phyloP scores from a whole-genome alignment of 2,797 vertebrate genomes.

The Pseudomugil tenellus region DNA sequence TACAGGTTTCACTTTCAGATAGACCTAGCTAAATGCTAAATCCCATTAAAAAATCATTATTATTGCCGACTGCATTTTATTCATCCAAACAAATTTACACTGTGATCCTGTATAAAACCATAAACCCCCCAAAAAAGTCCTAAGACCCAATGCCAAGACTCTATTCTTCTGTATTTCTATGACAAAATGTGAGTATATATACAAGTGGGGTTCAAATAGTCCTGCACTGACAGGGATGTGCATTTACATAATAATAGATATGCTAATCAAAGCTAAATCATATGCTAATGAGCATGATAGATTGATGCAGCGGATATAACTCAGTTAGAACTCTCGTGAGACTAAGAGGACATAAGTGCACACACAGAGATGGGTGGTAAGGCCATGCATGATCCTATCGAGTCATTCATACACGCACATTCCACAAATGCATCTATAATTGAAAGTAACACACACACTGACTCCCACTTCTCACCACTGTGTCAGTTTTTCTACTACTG shows the following conservation, averaged over 20 bases:
- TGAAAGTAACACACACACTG: not conserved
- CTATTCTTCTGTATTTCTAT: constrained; percentile 11
- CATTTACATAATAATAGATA: constrained; percentile 82
- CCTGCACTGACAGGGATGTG: constrained; percentile 52
- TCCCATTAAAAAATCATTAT: not conserved
- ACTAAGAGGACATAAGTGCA: constrained; percentile 27
- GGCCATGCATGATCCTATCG: constrained; percentile 16
- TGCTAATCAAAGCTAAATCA: constrained; percentile 78
- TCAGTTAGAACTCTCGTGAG: constrained; percentile 61
- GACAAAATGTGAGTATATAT: not conserved
- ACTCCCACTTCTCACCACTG: constrained; percentile 18
- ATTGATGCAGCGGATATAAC: constrained; percentile 73
- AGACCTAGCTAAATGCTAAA: not conserved
- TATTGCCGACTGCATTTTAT: not conserved
- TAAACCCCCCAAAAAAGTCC: constrained; percentile 45
- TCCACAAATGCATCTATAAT: constrained; percentile 10
- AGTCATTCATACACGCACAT: constrained; percentile 32
- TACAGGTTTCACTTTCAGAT: not conserved
- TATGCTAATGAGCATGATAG: constrained; percentile 80
- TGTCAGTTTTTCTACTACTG: constrained; percentile 31
- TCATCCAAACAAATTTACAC: constrained; percentile 50
- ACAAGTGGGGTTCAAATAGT: constrained; percentile 28
- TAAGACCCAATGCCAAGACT: constrained; percentile 37
- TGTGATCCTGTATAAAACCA: constrained; percentile 53
- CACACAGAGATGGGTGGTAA: constrained; percentile 35